phyloP scores from a whole-genome alignment of 2,113 vertebrate species.

The Charadrius vociferus region DNA sequence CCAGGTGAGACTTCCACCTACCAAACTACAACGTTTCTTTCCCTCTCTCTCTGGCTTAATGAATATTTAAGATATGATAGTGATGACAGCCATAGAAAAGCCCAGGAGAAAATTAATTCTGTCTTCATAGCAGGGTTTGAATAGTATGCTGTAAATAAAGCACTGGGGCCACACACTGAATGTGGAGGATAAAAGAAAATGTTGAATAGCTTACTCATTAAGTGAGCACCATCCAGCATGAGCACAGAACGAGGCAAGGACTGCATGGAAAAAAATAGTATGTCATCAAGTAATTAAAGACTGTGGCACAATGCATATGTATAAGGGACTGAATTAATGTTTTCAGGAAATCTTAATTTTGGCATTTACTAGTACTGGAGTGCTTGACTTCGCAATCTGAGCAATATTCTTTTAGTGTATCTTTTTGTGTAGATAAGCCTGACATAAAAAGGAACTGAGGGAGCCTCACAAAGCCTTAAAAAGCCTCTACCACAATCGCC shows the following conservation, averaged over 20 bases:
- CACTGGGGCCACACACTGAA: background rate
- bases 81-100: constrained; percentile 11
- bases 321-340: constrained; percentile 34
- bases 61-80: constrained; percentile 47
- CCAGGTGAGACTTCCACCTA: constrained; percentile 26
- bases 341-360: constrained; percentile 56
- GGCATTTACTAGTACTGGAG: constrained; percentile 18
- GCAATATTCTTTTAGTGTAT: constrained; percentile 28
- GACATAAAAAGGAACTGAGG: background rate
- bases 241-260: background rate
- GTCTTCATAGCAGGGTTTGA: background rate
- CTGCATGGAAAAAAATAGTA: constrained; percentile 32
- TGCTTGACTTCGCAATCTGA: constrained; percentile 31
- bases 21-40: background rate
- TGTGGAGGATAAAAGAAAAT: constrained; percentile 30
- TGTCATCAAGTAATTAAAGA: constrained; percentile 55
- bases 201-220: constrained; percentile 48
- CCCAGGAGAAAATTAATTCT: constrained; percentile 32
- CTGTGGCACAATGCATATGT: background rate
- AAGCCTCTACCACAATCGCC: background rate
- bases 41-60: background rate
- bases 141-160: constrained; percentile 3
- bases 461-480: constrained; percentile 17
- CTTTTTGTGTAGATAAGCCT: constrained; percentile 22
- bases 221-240: constrained; percentile 2